Evolutionary conservation across 2,113 vertebrate genomes (phyloP).

Genomic region (Nothobranchius kuhntae): DNA sequence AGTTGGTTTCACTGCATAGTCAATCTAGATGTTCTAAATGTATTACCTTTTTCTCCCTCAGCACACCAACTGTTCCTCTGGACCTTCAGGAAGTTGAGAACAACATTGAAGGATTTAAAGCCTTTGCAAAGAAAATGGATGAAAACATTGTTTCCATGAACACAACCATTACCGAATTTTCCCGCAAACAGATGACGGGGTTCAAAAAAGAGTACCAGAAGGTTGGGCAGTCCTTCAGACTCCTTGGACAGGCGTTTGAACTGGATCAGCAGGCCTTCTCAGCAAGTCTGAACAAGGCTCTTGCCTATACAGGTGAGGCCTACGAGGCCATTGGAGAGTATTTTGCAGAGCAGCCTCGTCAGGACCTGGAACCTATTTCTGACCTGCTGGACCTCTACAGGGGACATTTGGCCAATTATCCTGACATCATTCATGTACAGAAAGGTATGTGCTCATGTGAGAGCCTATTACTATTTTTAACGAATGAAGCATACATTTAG

Average conservation of each 20-base stretch:
- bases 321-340: slow-evolving; percentile 94
- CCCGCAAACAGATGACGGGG: slow-evolving; percentile 91
- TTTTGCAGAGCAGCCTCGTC: slow-evolving; percentile 94
- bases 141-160: slow-evolving; percentile 92
- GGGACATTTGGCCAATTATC: slow-evolving; percentile 96
- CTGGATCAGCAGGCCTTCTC: slow-evolving; percentile 94
- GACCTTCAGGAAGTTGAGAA: slow-evolving; percentile 95
- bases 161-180: slow-evolving; percentile 90
- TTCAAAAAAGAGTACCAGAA: slow-evolving; percentile 99
- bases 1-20: background rate
- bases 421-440: slow-evolving; percentile 98
- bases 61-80: slow-evolving; percentile 83
- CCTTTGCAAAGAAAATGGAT: slow-evolving; percentile 95
- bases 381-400: slow-evolving; percentile 95
- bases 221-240: slow-evolving; percentile 91
- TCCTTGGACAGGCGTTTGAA: slow-evolving; percentile 92
- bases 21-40: slow-evolving; percentile 2
- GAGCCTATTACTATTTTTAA: background rate
- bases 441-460: slow-evolving; percentile 85
- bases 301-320: slow-evolving; percentile 89
- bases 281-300: slow-evolving; percentile 88
- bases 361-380: slow-evolving; percentile 93
- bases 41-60: slow-evolving; percentile 54
- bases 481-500: background rate
- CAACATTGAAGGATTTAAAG: slow-evolving; percentile 92